Percentiles rank a stretch among this genome's conserved stretches.
phyloP scores from a whole-genome alignment of 2,113 vertebrate genomes.

The Chrysochloris asiatica region DNA sequence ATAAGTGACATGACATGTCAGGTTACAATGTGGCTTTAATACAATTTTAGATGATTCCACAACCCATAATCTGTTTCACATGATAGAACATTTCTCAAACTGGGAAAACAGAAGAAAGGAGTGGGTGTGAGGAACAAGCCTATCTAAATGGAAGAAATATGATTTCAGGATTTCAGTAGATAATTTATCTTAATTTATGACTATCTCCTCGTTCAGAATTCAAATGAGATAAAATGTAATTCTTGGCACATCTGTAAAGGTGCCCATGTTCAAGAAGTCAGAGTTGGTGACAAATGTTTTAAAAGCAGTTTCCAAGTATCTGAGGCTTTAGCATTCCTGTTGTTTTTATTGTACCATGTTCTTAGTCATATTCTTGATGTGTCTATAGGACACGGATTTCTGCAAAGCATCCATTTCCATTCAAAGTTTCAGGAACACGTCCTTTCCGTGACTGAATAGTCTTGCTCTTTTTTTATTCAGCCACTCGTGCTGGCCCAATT shows the following conservation, averaged over 20 bases:
- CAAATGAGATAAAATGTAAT: not conserved
- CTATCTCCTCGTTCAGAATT: not conserved
- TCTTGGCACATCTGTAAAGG: not conserved
- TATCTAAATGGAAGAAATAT: conserved; percentile 5
- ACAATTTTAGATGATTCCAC: not conserved
- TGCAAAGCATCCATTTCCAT: not conserved
- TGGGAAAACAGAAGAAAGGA: not conserved
- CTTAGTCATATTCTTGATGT: not conserved
- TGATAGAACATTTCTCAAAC: not conserved
- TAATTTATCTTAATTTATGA: conserved; percentile 10
- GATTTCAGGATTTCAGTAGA: not conserved
- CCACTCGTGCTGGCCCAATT: not conserved
- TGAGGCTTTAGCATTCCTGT: not conserved
- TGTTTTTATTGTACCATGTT: not conserved
- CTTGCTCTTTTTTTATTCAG: conserved; percentile 9
- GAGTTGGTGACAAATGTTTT: not conserved
- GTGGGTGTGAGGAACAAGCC: not conserved
- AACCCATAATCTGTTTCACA: conserved; percentile 1
- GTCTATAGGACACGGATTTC: not conserved
- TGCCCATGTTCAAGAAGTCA: not conserved
- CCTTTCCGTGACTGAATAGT: not conserved
- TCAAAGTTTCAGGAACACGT: too few species aligned
- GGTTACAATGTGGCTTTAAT: conserved; percentile 18
- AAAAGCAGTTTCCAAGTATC: not conserved
- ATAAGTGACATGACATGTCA: not conserved